Base-by-base conservation (phyloP, 2,888 invertebrate species). In the Azorinus chamasolen region DNA sequence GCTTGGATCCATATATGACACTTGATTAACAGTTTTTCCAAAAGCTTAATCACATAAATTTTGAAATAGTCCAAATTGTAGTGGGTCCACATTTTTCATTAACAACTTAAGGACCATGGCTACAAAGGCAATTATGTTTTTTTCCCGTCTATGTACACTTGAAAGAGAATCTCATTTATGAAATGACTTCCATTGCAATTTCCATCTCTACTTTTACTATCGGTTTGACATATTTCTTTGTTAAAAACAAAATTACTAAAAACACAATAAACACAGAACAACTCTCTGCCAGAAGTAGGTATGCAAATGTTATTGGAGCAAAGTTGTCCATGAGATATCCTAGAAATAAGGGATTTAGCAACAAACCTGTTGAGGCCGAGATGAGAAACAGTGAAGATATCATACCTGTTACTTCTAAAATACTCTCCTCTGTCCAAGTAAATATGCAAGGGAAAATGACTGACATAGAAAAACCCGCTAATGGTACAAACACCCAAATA, bases 341-440 rank as follows among this genome's bases (percentile, higher is more conserved):
- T 5, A 86, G 54, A 10, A 85, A 51, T 20, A 85, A 50, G 0
- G 86, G 86, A 53, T 83, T 86, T 10, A 83, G n/a, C 73, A 83
- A 76, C 4, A 76, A 53, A 0, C 84, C 83, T 2, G 57, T 45
- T 5, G 81, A 77, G 1, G 82, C 69, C 1, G 81, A 64, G 18
- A 85, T 71, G 16, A 85, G 70, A 43, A 86, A 79, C 39, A 83
- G 69, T 2, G 83, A 77, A 0, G 84, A 73, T 6, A 86, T 62
- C 59, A 71, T 82, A 2, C 85, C 84, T 0, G 81, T 78, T 2
- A 86, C 83, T 24, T 74, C 64, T 22, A 85, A 46, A 20, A 86
- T 75, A 25, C 76, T 68, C 68, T 84, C 82, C 45, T 86, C 84
- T 1, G 86, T 83, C 85, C 83, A 86, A 0, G 83, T 80, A 41